A percentile compares a stretch with the other conserved stretches of the same genome.
Conservation (phyloP, 2,888 invertebrate genomes). For the Trichogramma dendrolimi region DNA sequence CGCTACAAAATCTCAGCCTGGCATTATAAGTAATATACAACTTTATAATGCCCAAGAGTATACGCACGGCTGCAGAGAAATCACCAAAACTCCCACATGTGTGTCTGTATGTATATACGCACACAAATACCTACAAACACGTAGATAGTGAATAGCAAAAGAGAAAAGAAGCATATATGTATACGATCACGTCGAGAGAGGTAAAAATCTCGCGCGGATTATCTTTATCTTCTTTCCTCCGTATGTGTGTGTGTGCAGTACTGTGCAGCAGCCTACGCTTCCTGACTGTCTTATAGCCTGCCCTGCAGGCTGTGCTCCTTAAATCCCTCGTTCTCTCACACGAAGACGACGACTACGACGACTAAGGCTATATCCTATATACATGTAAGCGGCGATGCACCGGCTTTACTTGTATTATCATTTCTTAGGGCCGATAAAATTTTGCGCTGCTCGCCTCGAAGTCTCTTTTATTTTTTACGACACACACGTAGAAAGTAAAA, state of each 20-base stretch:
- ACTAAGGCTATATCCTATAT: neutral
- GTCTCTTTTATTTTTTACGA: too few species aligned
- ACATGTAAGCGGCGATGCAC: neutral
- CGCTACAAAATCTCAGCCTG: too few species aligned
- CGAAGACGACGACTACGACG: constrained; percentile 9
- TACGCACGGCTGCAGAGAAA: neutral
- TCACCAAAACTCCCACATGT: neutral
- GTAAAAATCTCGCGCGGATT: constrained; percentile 15
- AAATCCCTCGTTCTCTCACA: neutral
- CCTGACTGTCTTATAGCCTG: too few species aligned
- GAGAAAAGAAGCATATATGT: neutral
- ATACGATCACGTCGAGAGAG: neutral
- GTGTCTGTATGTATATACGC: too few species aligned
- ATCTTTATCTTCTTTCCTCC: constrained; percentile 13
- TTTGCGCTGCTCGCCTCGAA: too few species aligned
- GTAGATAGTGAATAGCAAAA: neutral
- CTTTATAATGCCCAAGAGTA: neutral
- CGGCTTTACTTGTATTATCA: too few species aligned
- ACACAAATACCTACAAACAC: neutral
- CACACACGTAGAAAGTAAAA: too few species aligned
- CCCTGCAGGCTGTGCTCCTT: too few species aligned
- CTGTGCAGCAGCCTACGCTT: too few species aligned
- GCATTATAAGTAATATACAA: too few species aligned
- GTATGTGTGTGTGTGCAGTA: too few species aligned
- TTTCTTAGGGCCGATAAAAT: too few species aligned